These are phyloP conservation scores for Elgaria multicarinata DNA, from an alignment of 2,113 vertebrate species.

Conservation along the genomic window DNA sequence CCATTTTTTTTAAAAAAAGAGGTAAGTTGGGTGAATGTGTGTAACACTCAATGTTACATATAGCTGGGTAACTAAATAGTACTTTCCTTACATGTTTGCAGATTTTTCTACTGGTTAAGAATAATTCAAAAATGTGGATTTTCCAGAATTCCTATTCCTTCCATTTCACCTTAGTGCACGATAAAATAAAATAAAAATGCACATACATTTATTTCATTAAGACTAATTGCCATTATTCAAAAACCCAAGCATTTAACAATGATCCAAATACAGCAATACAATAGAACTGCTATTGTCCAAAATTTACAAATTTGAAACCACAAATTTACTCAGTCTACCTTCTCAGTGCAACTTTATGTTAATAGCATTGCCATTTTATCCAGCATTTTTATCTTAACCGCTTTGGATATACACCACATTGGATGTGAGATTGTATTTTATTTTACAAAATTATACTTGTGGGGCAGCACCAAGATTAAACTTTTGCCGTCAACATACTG, in stretches of 20 bases:
- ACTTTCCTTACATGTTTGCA: neutral
- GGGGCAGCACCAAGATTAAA: constrained; percentile 46
- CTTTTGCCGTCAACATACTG: constrained; percentile 1
- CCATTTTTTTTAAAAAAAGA: constrained; percentile 6
- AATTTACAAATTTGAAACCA: constrained; percentile 20
- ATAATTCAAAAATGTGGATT: constrained; percentile 36
- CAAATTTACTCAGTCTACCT: constrained; percentile 10
- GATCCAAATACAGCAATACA: constrained; percentile 54
- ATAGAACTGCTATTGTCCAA: constrained; percentile 4
- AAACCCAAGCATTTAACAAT: constrained; percentile 58
- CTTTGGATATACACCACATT: neutral
- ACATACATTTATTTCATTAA: constrained; percentile 59
- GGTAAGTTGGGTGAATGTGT: neutral
- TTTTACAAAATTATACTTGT: constrained; percentile 35
- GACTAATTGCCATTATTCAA: constrained; percentile 56
- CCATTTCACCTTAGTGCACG: constrained; percentile 26
- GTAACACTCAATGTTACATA: constrained; percentile 1
- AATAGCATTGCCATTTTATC: neutral
- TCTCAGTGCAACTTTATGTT: constrained; percentile 13
- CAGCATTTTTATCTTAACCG: constrained; percentile 6
- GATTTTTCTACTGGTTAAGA: neutral
- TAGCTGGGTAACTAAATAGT: neutral
- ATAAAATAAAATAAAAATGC: constrained; percentile 40
- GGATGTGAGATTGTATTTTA: neutral
- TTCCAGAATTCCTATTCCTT: constrained; percentile 41